Evolutionary conservation across 2,113 vertebrate genomes (phyloP).

Genomic region (Scomber japonicus): DNA sequence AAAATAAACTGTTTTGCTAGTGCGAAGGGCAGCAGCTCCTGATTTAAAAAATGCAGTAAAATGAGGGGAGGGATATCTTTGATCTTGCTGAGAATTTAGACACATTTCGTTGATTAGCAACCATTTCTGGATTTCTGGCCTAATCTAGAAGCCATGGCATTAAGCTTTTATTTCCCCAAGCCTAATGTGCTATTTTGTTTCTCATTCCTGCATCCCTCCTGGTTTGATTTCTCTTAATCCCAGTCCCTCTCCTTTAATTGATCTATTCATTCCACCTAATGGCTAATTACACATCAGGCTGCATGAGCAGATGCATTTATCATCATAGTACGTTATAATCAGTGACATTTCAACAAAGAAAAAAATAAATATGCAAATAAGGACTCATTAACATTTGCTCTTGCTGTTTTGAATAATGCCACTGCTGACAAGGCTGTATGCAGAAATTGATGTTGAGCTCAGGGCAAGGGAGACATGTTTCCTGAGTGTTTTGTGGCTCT

Average conservation of each 20-base stretch:
- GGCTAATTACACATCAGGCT: conserved; percentile 99
- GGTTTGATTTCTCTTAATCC: conserved; percentile 95
- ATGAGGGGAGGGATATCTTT: conserved; percentile 51
- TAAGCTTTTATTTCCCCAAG: conserved; percentile 20
- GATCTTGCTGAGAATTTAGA: conserved; percentile 48
- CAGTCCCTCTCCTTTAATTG: conserved; percentile 93
- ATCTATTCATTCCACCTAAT: conserved; percentile 99
- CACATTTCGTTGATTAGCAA: conserved; percentile 45
- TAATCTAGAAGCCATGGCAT: conserved; percentile 43
- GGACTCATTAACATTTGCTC: conserved; percentile 99
- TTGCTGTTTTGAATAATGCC: conserved; percentile 99
- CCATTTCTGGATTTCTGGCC: conserved; percentile 28
- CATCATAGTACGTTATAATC: conserved; percentile 99
- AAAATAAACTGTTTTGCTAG: conserved; percentile 45
- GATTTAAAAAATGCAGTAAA: conserved; percentile 46
- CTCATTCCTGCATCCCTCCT: conserved; percentile 75
- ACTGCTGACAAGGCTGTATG: conserved; percentile 97
- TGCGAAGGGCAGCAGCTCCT: conserved; percentile 31
- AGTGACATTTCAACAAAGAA: conserved; percentile 99
- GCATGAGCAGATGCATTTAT: conserved; percentile 98
- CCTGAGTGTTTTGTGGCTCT: conserved; percentile 88
- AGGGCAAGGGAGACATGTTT: conserved; percentile 88
- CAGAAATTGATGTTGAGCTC: conserved; percentile 97
- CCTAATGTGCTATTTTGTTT: conserved; percentile 64
- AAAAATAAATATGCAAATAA: conserved; percentile 99